Base-by-base conservation (phyloP, 2,113 vertebrate genomes). In the Aramus guarauna region DNA sequence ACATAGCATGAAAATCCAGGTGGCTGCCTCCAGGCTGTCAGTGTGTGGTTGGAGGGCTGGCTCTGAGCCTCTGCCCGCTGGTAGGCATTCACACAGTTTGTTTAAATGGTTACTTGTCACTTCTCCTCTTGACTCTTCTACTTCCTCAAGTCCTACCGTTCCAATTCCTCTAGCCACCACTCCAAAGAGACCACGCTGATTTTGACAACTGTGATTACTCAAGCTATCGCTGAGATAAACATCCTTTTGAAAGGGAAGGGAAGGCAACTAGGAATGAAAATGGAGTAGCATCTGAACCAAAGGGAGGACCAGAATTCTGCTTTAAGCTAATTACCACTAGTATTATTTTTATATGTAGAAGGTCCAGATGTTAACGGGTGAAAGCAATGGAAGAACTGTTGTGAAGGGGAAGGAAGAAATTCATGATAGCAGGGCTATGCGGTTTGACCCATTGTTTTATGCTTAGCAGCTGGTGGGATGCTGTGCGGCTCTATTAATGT, bases 1-100 rank as follows among this genome's bases (percentile, higher is more conserved):
- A 15, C 1, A 0, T 15, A 48, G 43, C 6, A 1, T 20, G 66
- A 6, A 18, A 17, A 23, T 15, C 5, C 62, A 9, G 59, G 52
- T 8, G 37, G 39, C 23, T 78, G 64, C 47, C 80, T 16, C 12
- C 27, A 5, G 59, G 43, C 73, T 81, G 37, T 9, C 11, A 29
- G 66, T 1, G 32, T 7, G 37, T 13, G 55, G 32, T 9, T 41
- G 63, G 13, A 20, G 73, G 68, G 22, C 21, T 32, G 59, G 2
- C 5, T 8, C 22, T 0, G 21, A 63, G 58, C 48, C 59, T 80
- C 73, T 73, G 83, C 27, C 43, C 36, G 27, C 18, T 1, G 55
- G 32, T 2, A 6, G 43, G 15, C n/a, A 1, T 32, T 67, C 27
- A 8, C 22, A 4, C 47, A 10, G 0, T 52, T 85, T 55, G 55